These are phyloP conservation scores for Phaetusa simplex DNA, from an alignment of 2,113 vertebrate genomes.

Conservation along the genomic window DNA sequence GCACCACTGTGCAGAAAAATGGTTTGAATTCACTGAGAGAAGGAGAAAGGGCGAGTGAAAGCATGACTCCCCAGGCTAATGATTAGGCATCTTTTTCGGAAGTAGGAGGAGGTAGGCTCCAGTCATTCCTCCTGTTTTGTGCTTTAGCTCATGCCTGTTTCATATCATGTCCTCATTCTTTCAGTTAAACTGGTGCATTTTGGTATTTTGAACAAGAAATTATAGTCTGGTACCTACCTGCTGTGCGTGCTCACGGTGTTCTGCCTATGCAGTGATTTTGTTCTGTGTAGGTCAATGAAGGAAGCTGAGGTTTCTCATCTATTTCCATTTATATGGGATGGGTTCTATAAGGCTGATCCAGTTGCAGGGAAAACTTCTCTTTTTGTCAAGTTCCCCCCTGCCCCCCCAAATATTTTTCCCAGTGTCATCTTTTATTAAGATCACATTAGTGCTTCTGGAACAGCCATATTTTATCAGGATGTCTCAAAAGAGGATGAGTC, in stretches of 20 bases:
- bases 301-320: background rate
- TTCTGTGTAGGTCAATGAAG: constrained; percentile 26
- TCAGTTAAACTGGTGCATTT: background rate
- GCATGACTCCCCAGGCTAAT: constrained; percentile 32
- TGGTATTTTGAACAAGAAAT: constrained; percentile 39
- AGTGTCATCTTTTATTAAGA: constrained; percentile 40
- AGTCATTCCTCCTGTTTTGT: constrained; percentile 21
- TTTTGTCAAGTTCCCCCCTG: background rate
- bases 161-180: constrained; percentile 20
- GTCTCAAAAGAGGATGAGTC: constrained; percentile 33
- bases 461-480: background rate
- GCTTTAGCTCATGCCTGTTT: constrained; percentile 39
- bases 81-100: constrained; percentile 3
- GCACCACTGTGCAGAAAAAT: constrained; percentile 46
- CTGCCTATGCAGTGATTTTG: background rate
- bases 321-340: constrained; percentile 4
- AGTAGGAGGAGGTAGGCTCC: constrained; percentile 10
- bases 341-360: background rate
- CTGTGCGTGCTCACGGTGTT: background rate
- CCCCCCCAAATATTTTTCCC: background rate
- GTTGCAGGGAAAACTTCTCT: background rate
- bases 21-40: constrained; percentile 44
- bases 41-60: background rate
- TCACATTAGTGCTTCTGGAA: constrained; percentile 22
- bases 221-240: background rate